Base-by-base conservation (phyloP, 1,140 invertebrate species). In the Argopecten irradians region DNA sequence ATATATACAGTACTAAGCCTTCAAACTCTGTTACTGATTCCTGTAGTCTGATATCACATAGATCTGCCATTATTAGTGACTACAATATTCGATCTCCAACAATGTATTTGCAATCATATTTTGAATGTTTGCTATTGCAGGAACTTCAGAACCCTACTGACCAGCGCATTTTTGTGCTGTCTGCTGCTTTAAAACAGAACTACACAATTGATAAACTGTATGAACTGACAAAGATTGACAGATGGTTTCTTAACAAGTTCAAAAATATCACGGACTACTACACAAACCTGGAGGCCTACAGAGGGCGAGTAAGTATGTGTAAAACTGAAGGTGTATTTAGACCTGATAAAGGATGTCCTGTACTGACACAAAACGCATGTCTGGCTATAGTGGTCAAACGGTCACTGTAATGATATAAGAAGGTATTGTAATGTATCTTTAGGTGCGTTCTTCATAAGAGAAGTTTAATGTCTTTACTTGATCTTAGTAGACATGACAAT, bases 201-300 rank as follows among this genome's bases (percentile, higher is more conserved):
- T 99, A 99, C 93, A 96, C 96, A 19, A 96, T 99, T 28, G 97
- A 99, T 86, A 96, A 97, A 89, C 93, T 99, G 0, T 98, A 99
- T 94, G 96, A 98, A 34, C 95, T 99, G 13, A 99, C 99, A 0
- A 98, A 99, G 95, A 99, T 99, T 93, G 99, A 99, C 95, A 96
- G 96, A 55, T 99, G 99, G 99, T 99, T 99, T 94, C 96, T 99
- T 0, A 96, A 98, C 91, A 99, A 99, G 95, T 98, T 99, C 96
- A 97, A 98, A 93, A 98, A 98, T 93, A 99, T 99, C 55, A 98
- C 98, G 28, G 96, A 97, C 34, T 97, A 97, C 92, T 97, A 98
- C 82, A 93, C 90, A 11, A 85, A 93, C 7, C 89, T 97, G 91
- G 97, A 99, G 34, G 82, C 96, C 94, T 96, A 84, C 87, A 93